Conservation (phyloP, 1,140 invertebrate species). For the Trigoniulus corallinus region DNA sequence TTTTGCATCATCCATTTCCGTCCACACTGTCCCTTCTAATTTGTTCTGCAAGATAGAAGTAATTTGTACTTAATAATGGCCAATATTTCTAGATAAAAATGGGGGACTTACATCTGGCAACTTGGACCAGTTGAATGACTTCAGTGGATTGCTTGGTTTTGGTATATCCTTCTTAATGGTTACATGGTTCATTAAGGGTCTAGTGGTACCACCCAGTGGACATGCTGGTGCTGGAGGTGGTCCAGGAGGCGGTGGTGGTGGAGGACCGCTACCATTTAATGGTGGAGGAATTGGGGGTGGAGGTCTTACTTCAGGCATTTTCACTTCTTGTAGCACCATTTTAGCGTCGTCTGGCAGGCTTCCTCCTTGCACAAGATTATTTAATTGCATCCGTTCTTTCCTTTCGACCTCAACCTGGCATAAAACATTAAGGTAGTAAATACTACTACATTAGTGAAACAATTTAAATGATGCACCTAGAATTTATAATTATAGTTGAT, state of each 20-base stretch:
- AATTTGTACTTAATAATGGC: background rate
- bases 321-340: slow-evolving; percentile 32
- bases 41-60: slow-evolving; percentile 25
- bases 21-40: slow-evolving; percentile 74
- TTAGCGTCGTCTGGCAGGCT: slow-evolving; percentile 86
- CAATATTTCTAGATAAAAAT: background rate
- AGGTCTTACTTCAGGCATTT: slow-evolving; percentile 3
- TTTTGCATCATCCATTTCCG: slow-evolving; percentile 81
- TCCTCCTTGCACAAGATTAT: slow-evolving; percentile 61
- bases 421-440: background rate
- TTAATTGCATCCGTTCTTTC: slow-evolving; percentile 58
- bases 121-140: slow-evolving; percentile 96
- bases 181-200: too few species aligned
- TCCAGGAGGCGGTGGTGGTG: slow-evolving; percentile 25
- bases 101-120: slow-evolving; percentile 49
- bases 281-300: background rate
- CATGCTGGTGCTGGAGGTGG: slow-evolving; percentile 21
- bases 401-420: slow-evolving; percentile 58
- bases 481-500: too few species aligned
- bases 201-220: slow-evolving; percentile 4
- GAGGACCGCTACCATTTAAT: slow-evolving; percentile 12
- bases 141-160: slow-evolving; percentile 68
- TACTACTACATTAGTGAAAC: background rate
- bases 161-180: slow-evolving; percentile 66
- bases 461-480: too few species aligned